phyloP scores from a whole-genome alignment of 2,888 invertebrate genomes.

The Tiliacea aurago region DNA sequence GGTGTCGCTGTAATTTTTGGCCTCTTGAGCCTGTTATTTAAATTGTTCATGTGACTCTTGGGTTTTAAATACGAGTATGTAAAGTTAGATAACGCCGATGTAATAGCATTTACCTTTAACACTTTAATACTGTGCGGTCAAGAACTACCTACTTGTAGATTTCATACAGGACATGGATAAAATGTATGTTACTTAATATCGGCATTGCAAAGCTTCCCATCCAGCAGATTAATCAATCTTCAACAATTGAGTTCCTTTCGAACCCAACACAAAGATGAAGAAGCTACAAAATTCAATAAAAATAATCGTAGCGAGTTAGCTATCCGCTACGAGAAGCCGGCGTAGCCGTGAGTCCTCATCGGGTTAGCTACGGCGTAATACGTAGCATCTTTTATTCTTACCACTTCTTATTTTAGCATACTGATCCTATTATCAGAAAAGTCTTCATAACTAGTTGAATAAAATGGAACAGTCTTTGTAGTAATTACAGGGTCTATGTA shows the following conservation, averaged over 20 bases:
- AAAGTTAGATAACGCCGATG: not conserved
- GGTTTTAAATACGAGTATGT: constrained; percentile 5
- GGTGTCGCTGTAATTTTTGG: constrained; percentile 32
- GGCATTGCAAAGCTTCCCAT: not conserved
- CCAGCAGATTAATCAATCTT: constrained; percentile 8
- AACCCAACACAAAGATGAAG: not conserved
- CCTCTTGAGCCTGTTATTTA: constrained; percentile 2
- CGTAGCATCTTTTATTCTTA: constrained; percentile 27
- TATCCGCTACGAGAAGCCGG: constrained; percentile 18
- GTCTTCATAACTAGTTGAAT: not conserved
- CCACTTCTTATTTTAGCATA: not conserved
- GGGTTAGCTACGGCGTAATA: constrained; percentile 43
- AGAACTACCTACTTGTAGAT: not conserved
- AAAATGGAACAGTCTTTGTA: not conserved
- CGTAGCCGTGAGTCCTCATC: constrained; percentile 33
- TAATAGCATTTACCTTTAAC: not conserved
- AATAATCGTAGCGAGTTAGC: constrained; percentile 32
- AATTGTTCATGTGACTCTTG: constrained; percentile 13
- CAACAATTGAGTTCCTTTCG: not conserved
- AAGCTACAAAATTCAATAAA: constrained; percentile 20
- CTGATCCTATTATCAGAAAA: not conserved
- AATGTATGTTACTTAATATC: not conserved
- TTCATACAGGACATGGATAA: too few species aligned
- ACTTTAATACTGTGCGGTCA: not conserved
- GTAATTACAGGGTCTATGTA: not conserved